Conservation (phyloP, 2,797 vertebrate species). For the Eulemur coronatus region DNA sequence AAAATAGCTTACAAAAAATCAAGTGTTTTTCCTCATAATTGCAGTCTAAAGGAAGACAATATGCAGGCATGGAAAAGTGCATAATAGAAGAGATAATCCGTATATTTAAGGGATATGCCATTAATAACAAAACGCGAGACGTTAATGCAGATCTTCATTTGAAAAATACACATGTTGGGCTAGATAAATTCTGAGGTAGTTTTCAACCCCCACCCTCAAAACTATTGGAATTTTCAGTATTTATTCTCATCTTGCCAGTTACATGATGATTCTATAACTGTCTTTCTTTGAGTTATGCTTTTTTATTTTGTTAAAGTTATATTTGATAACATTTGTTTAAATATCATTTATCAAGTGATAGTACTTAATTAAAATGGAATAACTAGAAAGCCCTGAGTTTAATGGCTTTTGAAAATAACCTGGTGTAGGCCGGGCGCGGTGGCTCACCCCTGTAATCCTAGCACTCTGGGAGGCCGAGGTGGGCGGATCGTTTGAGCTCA, state of each 20-base stretch:
- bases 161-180: not conserved
- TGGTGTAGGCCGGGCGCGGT: too few species aligned
- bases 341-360: not conserved
- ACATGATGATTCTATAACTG: not conserved
- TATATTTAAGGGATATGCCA: not conserved
- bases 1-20: not conserved
- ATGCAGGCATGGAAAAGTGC: not conserved
- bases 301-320: slow-evolving; percentile 29
- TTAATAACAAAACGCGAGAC: slow-evolving; percentile 36
- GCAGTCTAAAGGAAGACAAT: not conserved
- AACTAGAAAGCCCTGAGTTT: not conserved
- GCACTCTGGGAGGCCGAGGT: too few species aligned
- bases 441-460: too few species aligned
- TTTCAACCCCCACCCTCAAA: not conserved
- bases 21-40: not conserved
- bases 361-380: slow-evolving; percentile 6
- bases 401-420: slow-evolving; percentile 29
- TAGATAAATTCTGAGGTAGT: not conserved
- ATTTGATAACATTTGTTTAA: slow-evolving; percentile 14
- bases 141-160: not conserved
- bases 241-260: slow-evolving; percentile 27
- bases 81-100: not conserved
- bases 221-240: slow-evolving; percentile 1
- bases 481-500: too few species aligned
- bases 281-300: not conserved